Evolutionary conservation across 2,888 invertebrate species (phyloP).

Genomic region (Rhagophthalmus giganteus): DNA sequence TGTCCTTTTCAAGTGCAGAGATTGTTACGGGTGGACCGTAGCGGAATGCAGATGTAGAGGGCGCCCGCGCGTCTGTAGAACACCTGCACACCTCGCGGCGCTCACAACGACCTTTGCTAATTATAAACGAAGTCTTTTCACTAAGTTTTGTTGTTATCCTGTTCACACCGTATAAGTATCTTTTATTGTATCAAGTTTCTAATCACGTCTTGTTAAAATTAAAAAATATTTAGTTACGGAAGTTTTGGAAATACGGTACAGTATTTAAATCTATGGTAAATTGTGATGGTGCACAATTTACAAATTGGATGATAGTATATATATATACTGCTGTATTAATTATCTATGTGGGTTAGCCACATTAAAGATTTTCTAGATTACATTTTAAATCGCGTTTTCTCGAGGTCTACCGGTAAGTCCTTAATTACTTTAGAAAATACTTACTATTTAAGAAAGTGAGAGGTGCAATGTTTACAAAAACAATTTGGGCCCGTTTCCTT

Average conservation of each 20-base stretch:
- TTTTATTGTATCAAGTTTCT: conserved; percentile 22
- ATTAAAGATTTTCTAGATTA: no score
- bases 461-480: no score
- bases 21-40: conserved; percentile 35
- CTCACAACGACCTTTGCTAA: conserved; percentile 54
- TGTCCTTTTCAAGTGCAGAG: conserved; percentile 27
- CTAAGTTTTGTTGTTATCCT: conserved; percentile 34
- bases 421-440: no score
- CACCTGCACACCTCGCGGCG: conserved; percentile 55
- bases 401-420: no score
- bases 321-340: no score
- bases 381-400: no score
- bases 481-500: no score
- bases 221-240: conserved; percentile 14
- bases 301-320: no score
- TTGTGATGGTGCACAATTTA: no score
- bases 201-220: conserved; percentile 28
- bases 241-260: not conserved
- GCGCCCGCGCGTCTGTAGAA: conserved; percentile 51
- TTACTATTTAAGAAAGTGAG: no score
- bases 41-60: conserved; percentile 50
- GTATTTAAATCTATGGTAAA: no score
- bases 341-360: no score
- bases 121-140: conserved; percentile 49
- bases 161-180: conserved; percentile 14